A percentile compares a stretch with the other conserved stretches of the same genome.
Conservation (phyloP, 2,888 invertebrate genomes). For the Nebria salina region DNA sequence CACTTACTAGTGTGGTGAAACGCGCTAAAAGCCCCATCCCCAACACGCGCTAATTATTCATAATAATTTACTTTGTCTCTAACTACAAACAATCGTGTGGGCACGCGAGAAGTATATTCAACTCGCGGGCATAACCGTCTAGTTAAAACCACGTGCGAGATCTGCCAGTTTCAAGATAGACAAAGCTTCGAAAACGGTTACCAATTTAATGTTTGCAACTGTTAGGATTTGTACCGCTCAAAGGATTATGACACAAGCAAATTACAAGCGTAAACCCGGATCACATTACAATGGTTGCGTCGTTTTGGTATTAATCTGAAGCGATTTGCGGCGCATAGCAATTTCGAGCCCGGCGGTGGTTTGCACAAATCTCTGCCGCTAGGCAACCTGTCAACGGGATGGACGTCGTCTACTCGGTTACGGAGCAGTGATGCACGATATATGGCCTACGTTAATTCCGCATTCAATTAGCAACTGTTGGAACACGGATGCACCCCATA, state of each 20-base stretch:
- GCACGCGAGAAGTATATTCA: constrained; percentile 5
- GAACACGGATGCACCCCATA: neutral
- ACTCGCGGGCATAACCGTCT: neutral
- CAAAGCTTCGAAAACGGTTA: constrained; percentile 20
- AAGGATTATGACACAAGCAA: constrained; percentile 38
- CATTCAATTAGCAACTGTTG: neutral
- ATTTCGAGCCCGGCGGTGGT: neutral
- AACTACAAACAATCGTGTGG: constrained; percentile 5
- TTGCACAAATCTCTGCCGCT: neutral
- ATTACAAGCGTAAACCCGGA: constrained; percentile 29
- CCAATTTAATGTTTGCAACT: constrained; percentile 22
- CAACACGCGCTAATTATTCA: constrained; percentile 9
- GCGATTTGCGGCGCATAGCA: constrained; percentile 9
- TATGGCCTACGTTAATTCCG: constrained; percentile 8
- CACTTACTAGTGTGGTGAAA: neutral
- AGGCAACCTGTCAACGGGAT: neutral
- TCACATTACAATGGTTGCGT: constrained; percentile 29
- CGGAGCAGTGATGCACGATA: constrained; percentile 6
- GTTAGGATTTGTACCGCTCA: constrained; percentile 27
- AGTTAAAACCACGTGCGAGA: neutral
- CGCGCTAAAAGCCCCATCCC: constrained; percentile 6
- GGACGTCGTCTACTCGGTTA: neutral
- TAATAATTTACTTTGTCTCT: constrained; percentile 22
- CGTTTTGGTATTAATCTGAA: constrained; percentile 24
- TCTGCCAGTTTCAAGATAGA: neutral